Percentiles rank a stretch among this genome's conserved stretches.
phyloP scores from a whole-genome alignment of 2,888 invertebrate species.

The Marronus borbonicus region DNA sequence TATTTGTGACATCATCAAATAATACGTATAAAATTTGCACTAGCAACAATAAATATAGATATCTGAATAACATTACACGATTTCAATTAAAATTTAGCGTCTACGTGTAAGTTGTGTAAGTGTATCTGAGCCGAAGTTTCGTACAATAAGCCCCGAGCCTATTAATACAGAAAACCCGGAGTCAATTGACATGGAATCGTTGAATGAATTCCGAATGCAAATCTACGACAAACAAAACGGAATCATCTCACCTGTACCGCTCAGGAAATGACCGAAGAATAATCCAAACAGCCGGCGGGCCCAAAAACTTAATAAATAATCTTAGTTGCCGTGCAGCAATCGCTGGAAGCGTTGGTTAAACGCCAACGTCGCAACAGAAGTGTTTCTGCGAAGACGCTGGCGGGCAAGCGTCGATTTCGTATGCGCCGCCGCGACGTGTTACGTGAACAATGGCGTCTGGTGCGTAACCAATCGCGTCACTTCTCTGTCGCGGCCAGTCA shows the following conservation, averaged over 20 bases:
- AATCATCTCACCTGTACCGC: slow-evolving; percentile 54
- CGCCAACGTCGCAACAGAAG: slow-evolving; percentile 68
- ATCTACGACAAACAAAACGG: slow-evolving; percentile 53
- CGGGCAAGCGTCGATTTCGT: slow-evolving; percentile 74
- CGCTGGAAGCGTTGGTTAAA: slow-evolving; percentile 62
- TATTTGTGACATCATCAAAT: too few species aligned
- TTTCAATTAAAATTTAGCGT: neutral
- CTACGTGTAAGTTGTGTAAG: too few species aligned
- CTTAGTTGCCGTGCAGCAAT: slow-evolving; percentile 58
- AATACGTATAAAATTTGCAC: too few species aligned
- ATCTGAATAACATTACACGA: too few species aligned
- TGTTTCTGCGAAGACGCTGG: slow-evolving; percentile 75
- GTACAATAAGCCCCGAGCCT: neutral
- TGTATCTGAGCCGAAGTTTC: too few species aligned
- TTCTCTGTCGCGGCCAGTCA: slow-evolving; percentile 64
- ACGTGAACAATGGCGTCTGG: slow-evolving; percentile 72
- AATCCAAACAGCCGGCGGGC: slow-evolving; percentile 59
- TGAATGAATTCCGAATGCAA: slow-evolving; percentile 49
- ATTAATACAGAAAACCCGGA: neutral
- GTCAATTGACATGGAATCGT: neutral
- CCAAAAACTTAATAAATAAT: slow-evolving; percentile 61
- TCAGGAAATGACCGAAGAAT: slow-evolving; percentile 54
- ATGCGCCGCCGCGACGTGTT: slow-evolving; percentile 67
- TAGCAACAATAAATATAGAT: too few species aligned
- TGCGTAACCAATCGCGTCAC: slow-evolving; percentile 64